These are phyloP conservation scores for Trichosurus vulpecula DNA, from an alignment of 2,797 vertebrate species.

Conservation along the genomic window DNA sequence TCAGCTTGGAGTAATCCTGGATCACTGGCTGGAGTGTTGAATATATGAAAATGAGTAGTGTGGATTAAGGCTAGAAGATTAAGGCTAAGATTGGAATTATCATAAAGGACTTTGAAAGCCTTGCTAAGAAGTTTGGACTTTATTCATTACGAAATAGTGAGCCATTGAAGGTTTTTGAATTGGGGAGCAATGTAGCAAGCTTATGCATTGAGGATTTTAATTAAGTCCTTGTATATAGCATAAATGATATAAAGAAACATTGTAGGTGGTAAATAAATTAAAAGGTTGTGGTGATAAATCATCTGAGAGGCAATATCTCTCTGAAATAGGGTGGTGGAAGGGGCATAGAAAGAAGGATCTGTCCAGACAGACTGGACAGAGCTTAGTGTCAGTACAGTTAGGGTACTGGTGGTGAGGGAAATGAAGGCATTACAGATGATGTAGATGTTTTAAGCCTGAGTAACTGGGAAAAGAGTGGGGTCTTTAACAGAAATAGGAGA, in stretches of 20 bases:
- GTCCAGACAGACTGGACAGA: not conserved
- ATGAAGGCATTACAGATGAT: not conserved
- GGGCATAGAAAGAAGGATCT: not conserved
- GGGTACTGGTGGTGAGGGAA: not conserved
- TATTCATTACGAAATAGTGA: not conserved
- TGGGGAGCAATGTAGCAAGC: not conserved
- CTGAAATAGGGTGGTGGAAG: not conserved
- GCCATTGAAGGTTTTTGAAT: not conserved
- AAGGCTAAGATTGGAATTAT: not conserved
- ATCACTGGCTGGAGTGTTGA: not conserved
- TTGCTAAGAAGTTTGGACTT: not conserved
- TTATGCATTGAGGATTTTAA: not conserved
- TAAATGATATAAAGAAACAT: too few species aligned
- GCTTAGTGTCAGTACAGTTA: not conserved
- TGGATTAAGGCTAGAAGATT: not conserved
- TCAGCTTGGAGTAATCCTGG: not conserved
- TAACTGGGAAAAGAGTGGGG: not conserved
- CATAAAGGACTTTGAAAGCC: not conserved
- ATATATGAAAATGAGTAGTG: not conserved
- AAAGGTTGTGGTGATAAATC: not conserved
- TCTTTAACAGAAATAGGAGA: not conserved
- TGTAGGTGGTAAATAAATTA: not conserved
- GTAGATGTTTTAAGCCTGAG: not conserved
- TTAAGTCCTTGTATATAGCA: not conserved
- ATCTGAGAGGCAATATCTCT: not conserved